Percentiles rank a stretch among this genome's conserved stretches.
Conservation (phyloP, 2,888 invertebrate genomes). For the Drosophila prostipennis region DNA sequence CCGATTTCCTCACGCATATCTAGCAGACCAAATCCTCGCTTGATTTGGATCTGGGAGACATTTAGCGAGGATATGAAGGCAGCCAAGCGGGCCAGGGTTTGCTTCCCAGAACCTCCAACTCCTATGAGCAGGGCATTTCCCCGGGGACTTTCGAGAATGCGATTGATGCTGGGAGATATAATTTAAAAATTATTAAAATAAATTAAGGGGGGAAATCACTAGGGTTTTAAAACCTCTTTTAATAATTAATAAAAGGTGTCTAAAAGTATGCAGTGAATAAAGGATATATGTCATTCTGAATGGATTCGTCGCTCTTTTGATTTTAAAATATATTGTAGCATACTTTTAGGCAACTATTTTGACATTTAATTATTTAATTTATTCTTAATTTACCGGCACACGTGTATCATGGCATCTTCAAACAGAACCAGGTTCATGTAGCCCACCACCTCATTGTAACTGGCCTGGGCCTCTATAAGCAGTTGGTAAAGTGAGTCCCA, state of each 20-base stretch:
- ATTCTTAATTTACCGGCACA: conserved; percentile 87
- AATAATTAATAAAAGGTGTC: too few species aligned
- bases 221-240: too few species aligned
- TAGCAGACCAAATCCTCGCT: conserved; percentile 92
- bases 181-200: not conserved
- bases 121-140: conserved; percentile 97
- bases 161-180: conserved; percentile 89
- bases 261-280: too few species aligned
- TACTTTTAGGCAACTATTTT: too few species aligned
- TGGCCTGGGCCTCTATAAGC: conserved; percentile 91
- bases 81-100: conserved; percentile 94
- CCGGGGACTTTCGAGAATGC: conserved; percentile 95
- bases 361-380: too few species aligned
- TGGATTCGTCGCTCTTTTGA: too few species aligned
- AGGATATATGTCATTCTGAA: too few species aligned
- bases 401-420: conserved; percentile 97
- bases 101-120: conserved; percentile 98
- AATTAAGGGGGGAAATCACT: not conserved
- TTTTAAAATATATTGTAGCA: too few species aligned
- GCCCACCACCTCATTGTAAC: conserved; percentile 95
- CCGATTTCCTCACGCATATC: conserved; percentile 92
- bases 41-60: conserved; percentile 95
- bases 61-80: conserved; percentile 96
- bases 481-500: conserved; percentile 90
- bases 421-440: conserved; percentile 98